Conservation (phyloP, 2,888 invertebrate species). For the Spatulosminthurus flaviceps region DNA sequence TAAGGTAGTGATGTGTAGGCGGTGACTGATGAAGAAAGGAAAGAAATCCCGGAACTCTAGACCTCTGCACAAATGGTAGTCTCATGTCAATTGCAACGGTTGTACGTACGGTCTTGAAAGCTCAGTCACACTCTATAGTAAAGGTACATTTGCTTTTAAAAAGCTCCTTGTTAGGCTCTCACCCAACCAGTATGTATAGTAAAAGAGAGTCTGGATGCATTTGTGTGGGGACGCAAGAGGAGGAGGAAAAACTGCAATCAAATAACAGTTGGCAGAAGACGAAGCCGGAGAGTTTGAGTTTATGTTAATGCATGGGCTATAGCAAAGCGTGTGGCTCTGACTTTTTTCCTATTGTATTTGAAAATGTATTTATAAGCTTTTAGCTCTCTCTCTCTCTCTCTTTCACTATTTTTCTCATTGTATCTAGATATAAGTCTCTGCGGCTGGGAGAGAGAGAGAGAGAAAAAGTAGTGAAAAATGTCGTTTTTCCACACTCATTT, state of each 20-base stretch:
- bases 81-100: conserved; percentile 40
- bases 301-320: conserved; percentile 25
- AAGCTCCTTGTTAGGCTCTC: conserved; percentile 25
- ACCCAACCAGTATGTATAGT: neutral
- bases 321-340: neutral
- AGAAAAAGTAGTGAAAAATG: too few relatives aligned
- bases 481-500: too few relatives aligned
- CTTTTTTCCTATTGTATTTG: neutral
- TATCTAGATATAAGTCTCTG: conserved; percentile 24
- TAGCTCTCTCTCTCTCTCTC: conserved; percentile 7
- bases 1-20: too few relatives aligned
- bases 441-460: too few relatives aligned
- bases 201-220: too few relatives aligned
- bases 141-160: neutral
- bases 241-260: conserved; percentile 30
- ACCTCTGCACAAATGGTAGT: neutral
- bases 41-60: neutral
- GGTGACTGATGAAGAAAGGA: neutral
- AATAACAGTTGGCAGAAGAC: conserved; percentile 31
- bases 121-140: neutral
- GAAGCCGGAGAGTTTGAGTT: neutral
- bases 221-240: neutral
- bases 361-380: conserved; percentile 42
- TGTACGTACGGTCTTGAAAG: neutral
- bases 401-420: too few relatives aligned